A percentile compares a stretch with the other conserved stretches of the same genome.
Conservation (phyloP, 2,113 vertebrate species). For the Paramormyrops kingsleyae region DNA sequence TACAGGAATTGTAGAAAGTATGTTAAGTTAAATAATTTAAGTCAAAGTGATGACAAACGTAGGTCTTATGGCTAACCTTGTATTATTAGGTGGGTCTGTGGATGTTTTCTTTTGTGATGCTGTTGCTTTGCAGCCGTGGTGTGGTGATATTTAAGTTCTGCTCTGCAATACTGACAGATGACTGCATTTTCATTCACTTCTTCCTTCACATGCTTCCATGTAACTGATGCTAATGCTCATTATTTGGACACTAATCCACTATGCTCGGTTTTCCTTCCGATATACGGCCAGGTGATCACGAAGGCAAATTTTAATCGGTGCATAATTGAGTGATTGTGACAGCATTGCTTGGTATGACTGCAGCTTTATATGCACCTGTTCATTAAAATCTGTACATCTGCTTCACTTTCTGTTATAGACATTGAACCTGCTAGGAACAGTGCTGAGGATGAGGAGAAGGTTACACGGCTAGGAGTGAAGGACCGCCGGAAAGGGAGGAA, state of each 20-base stretch:
- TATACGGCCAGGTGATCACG: background rate
- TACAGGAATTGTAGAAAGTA: background rate
- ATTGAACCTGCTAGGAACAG: conserved; percentile 52
- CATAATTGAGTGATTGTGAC: background rate
- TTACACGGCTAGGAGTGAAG: conserved; percentile 43
- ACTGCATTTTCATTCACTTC: background rate
- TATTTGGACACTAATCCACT: background rate
- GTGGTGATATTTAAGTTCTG: background rate
- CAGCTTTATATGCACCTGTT: background rate
- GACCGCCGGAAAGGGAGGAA: conserved; percentile 54
- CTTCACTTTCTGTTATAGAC: conserved; percentile 41
- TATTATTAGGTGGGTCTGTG: background rate
- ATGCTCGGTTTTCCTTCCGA: background rate
- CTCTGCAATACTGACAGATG: background rate
- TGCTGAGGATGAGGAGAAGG: conserved; percentile 44
- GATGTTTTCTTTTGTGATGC: background rate
- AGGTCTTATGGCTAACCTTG: background rate
- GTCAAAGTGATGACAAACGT: background rate
- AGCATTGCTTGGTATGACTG: background rate
- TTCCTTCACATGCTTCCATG: background rate
- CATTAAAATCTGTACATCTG: background rate
- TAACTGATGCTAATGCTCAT: background rate
- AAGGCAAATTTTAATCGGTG: background rate
- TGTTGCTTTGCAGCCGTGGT: background rate
- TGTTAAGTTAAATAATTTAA: background rate